These are phyloP conservation scores for Gopherus flavomarginatus DNA, from an alignment of 2,113 vertebrate genomes.

Conservation along the genomic window DNA sequence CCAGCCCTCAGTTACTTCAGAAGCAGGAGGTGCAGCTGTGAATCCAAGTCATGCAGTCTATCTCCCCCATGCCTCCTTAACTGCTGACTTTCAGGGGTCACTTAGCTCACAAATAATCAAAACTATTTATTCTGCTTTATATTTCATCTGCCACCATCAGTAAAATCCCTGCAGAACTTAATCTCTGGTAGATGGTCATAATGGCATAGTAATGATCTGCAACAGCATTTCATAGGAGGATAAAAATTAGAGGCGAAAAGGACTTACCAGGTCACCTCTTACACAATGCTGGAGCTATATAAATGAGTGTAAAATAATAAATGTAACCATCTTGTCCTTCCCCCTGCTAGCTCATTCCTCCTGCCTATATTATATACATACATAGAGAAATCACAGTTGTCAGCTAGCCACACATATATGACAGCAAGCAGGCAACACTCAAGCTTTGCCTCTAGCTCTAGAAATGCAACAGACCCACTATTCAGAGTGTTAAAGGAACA, in stretches of 20 bases:
- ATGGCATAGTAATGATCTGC: background rate
- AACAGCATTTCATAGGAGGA: background rate
- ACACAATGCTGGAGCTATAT: background rate
- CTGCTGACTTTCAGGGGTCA: conserved; percentile 21
- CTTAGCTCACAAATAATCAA: conserved; percentile 1
- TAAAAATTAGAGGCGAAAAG: background rate
- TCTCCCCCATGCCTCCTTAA: background rate
- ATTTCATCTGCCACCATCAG: background rate
- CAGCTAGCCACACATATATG: accelerated
- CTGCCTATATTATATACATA: background rate
- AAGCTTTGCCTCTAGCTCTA: background rate
- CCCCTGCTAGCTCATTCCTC: background rate
- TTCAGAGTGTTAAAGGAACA: background rate
- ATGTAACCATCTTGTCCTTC: background rate
- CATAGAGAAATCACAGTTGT: accelerated
- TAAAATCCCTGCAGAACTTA: background rate
- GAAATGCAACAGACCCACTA: background rate
- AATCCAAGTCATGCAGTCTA: background rate
- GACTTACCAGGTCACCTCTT: background rate
- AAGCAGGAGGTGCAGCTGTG: background rate
- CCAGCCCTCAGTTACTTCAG: background rate
- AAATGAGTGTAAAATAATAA: background rate
- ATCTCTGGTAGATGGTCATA: background rate
- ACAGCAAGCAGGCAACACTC: background rate
- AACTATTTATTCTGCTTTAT: background rate